A percentile compares a stretch with the other conserved stretches of the same genome.
Conservation (phyloP, 1,140 invertebrate genomes). For the Centruroides vittatus region DNA sequence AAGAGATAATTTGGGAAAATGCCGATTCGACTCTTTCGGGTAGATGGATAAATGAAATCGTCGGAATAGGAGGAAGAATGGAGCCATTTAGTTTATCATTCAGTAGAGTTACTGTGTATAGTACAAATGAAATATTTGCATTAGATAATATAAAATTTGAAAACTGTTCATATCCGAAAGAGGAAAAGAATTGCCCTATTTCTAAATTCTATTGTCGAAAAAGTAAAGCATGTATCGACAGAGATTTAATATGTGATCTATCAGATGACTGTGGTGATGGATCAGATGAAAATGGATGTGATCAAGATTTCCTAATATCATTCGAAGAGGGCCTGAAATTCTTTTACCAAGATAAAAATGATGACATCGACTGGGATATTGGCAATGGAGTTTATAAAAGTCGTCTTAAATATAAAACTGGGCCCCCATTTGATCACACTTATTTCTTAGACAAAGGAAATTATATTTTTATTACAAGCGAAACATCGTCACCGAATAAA, state of each 20-base stretch:
- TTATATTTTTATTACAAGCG: slow-evolving; percentile 7
- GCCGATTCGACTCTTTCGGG: background rate
- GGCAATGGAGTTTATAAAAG: background rate
- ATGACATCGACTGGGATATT: slow-evolving; percentile 8
- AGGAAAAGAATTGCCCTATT: slow-evolving; percentile 15
- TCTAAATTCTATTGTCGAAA: slow-evolving; percentile 25
- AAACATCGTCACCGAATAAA: background rate
- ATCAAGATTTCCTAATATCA: background rate
- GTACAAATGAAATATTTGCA: slow-evolving; percentile 17
- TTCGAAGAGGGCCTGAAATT: slow-evolving; percentile 10
- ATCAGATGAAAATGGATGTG: slow-evolving; percentile 26
- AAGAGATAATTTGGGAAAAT: slow-evolving; percentile 1
- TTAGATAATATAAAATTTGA: slow-evolving; percentile 28
- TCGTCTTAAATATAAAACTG: background rate
- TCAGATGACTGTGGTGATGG: slow-evolving; percentile 30
- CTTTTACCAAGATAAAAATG: background rate
- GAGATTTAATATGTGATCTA: slow-evolving; percentile 24
- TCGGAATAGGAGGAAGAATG: too few species aligned
- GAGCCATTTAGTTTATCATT: too few species aligned
- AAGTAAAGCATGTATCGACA: slow-evolving; percentile 10
- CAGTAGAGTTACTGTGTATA: too few species aligned
- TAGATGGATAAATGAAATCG: too few species aligned
- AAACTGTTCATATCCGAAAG: slow-evolving; percentile 27
- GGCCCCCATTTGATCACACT: slow-evolving; percentile 19
- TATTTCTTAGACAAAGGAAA: slow-evolving; percentile 4